phyloP scores from a whole-genome alignment of 2,113 vertebrate genomes.

The Zeus faber region DNA sequence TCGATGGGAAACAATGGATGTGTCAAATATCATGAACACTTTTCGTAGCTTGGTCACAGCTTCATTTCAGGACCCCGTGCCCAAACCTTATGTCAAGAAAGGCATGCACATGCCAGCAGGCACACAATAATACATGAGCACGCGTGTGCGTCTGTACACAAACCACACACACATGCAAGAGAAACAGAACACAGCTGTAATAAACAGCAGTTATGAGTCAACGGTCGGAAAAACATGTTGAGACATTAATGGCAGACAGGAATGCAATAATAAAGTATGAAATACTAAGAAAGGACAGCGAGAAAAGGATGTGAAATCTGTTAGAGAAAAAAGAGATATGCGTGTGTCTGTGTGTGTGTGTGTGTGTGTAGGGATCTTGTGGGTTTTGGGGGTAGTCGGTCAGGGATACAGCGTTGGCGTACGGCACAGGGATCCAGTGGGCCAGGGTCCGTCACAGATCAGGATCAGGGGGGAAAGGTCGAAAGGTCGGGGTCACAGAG shows the following conservation, averaged over 20 bases:
- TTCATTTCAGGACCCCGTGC: not conserved
- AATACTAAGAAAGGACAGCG: not conserved
- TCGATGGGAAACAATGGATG: not conserved
- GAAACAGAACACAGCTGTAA: not conserved
- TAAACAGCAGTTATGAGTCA: slow-evolving; percentile 3
- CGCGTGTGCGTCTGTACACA: not conserved
- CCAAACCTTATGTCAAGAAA: not conserved
- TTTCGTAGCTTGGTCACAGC: slow-evolving; percentile 8
- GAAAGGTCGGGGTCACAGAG: slow-evolving; percentile 6
- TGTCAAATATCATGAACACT: not conserved
- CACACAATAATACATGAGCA: slow-evolving; percentile 2
- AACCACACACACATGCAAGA: not conserved
- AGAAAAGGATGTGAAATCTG: slow-evolving; percentile 18
- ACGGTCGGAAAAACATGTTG: too few species aligned
- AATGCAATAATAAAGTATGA: too few species aligned
- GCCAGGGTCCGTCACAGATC: not conserved
- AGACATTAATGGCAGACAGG: too few species aligned
- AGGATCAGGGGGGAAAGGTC: slow-evolving; percentile 7
- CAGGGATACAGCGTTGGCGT: too few species aligned
- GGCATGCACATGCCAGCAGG: not conserved
- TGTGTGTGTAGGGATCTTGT: slow-evolving; percentile 4
- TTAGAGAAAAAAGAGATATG: slow-evolving; percentile 10
- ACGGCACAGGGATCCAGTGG: slow-evolving; percentile 27
- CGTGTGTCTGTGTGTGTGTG: slow-evolving; percentile 8
- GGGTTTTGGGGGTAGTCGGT: too few species aligned